Conservation (phyloP, 2,797 vertebrate species). For the Aldrovandia affinis region DNA sequence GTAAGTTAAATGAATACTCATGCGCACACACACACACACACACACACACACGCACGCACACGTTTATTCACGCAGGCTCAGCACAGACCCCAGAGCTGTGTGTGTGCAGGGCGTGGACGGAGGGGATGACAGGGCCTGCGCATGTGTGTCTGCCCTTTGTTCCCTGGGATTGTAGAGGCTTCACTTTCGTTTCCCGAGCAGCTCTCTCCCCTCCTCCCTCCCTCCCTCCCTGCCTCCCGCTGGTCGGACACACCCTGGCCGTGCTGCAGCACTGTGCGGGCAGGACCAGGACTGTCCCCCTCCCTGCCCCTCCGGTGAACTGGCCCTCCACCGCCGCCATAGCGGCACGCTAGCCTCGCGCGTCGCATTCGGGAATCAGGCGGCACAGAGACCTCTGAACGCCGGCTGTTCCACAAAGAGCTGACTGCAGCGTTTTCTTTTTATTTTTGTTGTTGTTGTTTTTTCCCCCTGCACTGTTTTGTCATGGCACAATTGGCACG, state of each 20-base stretch:
- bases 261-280: not conserved
- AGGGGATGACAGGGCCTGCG: not conserved
- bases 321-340: not conserved
- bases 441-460: no score
- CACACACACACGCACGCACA: no score
- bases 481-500: not conserved
- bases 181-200: constrained; percentile 10
- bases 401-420: not conserved
- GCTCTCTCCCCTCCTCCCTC: not conserved
- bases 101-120: not conserved
- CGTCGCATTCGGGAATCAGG: not conserved
- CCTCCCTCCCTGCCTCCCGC: not conserved
- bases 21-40: no score
- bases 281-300: not conserved
- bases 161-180: not conserved
- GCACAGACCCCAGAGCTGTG: not conserved
- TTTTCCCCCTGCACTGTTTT: not conserved
- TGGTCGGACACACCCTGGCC: not conserved
- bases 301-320: not conserved
- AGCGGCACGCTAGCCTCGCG: not conserved
- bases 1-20: no score
- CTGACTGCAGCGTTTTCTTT: not conserved
- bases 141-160: constrained; percentile 23
- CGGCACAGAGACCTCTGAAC: not conserved
- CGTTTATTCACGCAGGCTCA: not conserved